Evolutionary conservation across 2,888 invertebrate species (phyloP).

Genomic region (Myopa testacea): DNA sequence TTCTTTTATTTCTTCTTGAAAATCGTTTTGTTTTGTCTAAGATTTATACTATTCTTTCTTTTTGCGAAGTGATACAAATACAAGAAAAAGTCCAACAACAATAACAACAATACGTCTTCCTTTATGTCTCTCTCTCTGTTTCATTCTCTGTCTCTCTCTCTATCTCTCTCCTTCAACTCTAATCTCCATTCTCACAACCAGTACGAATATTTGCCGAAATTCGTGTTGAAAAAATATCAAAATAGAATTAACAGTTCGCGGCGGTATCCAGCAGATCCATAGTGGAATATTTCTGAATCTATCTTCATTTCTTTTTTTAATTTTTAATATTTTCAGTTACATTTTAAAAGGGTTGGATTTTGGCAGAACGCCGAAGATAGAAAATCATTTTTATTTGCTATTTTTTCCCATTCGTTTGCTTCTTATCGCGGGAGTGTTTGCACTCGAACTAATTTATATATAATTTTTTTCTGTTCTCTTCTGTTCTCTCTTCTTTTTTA

Average conservation of each 20-base stretch:
- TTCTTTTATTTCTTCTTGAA: slow-evolving; percentile 50
- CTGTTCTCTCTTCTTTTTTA: slow-evolving; percentile 15
- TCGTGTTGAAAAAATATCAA: slow-evolving; percentile 14
- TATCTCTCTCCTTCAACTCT: neutral
- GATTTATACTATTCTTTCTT: slow-evolving; percentile 31
- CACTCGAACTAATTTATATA: slow-evolving; percentile 5
- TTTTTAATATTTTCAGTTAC: slow-evolving; percentile 39
- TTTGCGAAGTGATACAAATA: slow-evolving; percentile 25
- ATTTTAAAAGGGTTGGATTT: slow-evolving; percentile 57
- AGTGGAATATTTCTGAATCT: slow-evolving; percentile 10
- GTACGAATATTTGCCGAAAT: slow-evolving; percentile 4
- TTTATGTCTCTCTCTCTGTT: too few species aligned
- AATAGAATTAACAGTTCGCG: slow-evolving; percentile 36
- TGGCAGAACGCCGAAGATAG: slow-evolving; percentile 55
- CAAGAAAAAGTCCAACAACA: neutral
- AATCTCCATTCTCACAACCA: neutral
- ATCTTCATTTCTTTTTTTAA: slow-evolving; percentile 43
- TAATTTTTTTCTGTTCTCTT: neutral
- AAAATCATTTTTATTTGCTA: neutral
- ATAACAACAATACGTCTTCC: neutral
- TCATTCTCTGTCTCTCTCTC: too few species aligned
- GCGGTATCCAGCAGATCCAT: slow-evolving; percentile 12
- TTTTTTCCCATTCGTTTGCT: neutral
- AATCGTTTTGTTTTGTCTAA: slow-evolving; percentile 26
- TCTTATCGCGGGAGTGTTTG: slow-evolving; percentile 22